phyloP scores from a whole-genome alignment of 1,140 invertebrate species.

The Drosophila kepulauana region DNA sequence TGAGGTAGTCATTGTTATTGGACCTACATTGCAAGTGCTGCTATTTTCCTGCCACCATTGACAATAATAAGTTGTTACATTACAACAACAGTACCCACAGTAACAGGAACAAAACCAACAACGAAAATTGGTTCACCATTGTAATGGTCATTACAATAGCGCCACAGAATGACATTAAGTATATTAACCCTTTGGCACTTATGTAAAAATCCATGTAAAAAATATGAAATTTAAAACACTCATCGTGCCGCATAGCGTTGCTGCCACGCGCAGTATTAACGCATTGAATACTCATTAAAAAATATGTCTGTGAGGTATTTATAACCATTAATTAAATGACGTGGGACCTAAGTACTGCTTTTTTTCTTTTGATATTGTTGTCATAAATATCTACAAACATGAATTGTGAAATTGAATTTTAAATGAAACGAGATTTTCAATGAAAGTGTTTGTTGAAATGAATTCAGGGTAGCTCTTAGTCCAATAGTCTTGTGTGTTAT shows the following conservation, averaged over 20 bases:
- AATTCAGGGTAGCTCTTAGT: no score
- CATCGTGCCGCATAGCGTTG: conserved; percentile 22
- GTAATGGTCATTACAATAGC: conserved; percentile 47
- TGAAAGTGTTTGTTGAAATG: no score
- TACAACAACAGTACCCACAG: not conserved
- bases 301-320: not conserved
- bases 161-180: conserved; percentile 67
- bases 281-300: not conserved
- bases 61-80: conserved; percentile 11
- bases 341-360: not conserved
- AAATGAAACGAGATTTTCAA: no score
- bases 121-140: conserved; percentile 23
- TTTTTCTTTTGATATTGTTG: no score
- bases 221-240: conserved; percentile 59
- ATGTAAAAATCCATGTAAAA: conserved; percentile 55
- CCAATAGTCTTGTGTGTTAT: no score
- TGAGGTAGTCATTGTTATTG: conserved; percentile 15
- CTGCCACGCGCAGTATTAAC: not conserved
- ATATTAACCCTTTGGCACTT: conserved; percentile 77
- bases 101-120: conserved; percentile 4
- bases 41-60: conserved; percentile 20
- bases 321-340: no score
- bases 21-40: not conserved
- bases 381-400: no score
- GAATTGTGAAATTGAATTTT: no score